These are phyloP conservation scores for Diadema setosum DNA, from an alignment of 35 echinoderm and acorn worm species.

Conservation along the genomic window DNA sequence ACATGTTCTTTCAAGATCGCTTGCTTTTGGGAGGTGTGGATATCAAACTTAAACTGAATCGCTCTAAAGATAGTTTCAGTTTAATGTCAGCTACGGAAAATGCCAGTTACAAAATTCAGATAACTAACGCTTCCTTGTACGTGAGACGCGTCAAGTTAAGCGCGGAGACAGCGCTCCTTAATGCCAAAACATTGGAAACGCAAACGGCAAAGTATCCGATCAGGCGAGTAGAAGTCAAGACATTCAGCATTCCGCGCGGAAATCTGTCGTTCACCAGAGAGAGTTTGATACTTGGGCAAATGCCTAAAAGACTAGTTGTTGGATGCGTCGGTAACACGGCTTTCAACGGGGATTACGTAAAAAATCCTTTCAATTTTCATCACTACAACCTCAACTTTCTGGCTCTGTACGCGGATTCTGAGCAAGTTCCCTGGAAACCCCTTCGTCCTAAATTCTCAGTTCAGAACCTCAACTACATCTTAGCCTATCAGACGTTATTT, in stretches of 20 bases:
- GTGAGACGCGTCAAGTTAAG: constrained; percentile 18
- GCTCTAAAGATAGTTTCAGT: constrained; percentile 27
- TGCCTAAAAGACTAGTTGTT: constrained; percentile 59
- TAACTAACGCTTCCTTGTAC: background rate
- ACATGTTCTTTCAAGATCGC: constrained; percentile 65
- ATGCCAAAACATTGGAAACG: constrained; percentile 13
- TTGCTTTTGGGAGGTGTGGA: constrained; percentile 42
- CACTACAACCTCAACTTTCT: too few species aligned
- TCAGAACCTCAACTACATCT: constrained; percentile 23
- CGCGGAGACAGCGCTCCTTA: background rate
- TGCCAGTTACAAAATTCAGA: background rate
- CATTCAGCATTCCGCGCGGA: background rate
- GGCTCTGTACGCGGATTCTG: constrained; percentile 53
- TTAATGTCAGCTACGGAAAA: constrained; percentile 33
- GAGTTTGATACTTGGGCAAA: constrained; percentile 24
- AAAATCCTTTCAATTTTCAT: too few species aligned
- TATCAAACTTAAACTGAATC: constrained; percentile 48
- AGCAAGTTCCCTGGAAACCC: constrained; percentile 68
- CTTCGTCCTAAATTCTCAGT: constrained; percentile 3
- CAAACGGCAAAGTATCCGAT: constrained; percentile 35
- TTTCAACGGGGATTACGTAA: constrained; percentile 52
- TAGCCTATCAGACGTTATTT: constrained; percentile 40
- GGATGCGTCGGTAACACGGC: constrained; percentile 39
- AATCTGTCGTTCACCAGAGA: constrained; percentile 41
- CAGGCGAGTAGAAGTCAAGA: constrained; percentile 29